Percentiles rank a stretch among this genome's conserved stretches.
These are phyloP conservation scores for Drepana arcuata DNA, from an alignment of 1,140 invertebrate species.

Conservation along the genomic window DNA sequence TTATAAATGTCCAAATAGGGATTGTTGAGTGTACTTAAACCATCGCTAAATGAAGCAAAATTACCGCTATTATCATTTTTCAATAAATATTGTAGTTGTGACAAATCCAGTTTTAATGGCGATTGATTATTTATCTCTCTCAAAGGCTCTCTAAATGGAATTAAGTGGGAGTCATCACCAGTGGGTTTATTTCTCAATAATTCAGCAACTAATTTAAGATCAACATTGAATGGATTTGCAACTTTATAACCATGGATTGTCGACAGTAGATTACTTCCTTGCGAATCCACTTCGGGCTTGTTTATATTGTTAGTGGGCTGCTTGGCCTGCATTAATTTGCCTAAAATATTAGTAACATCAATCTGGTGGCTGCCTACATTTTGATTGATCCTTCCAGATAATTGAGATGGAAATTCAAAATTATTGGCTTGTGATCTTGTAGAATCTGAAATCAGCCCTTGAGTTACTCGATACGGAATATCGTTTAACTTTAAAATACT, in stretches of 20 bases:
- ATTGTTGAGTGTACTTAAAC: slow-evolving; percentile 26
- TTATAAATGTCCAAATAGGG: slow-evolving; percentile 47
- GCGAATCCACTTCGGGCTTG: slow-evolving; percentile 47
- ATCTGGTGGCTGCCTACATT: slow-evolving; percentile 60
- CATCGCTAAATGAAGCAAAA: slow-evolving; percentile 23
- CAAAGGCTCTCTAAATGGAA: slow-evolving; percentile 39
- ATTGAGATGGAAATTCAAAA: slow-evolving; percentile 43
- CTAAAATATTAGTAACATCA: slow-evolving; percentile 49
- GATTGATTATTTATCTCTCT: slow-evolving; percentile 36
- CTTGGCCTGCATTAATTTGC: slow-evolving; percentile 45
- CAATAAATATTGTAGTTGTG: slow-evolving; percentile 49
- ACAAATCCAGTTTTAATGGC: slow-evolving; percentile 54
- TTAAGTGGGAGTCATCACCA: slow-evolving; percentile 42
- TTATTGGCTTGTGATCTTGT: slow-evolving; percentile 35
- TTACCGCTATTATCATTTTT: slow-evolving; percentile 46
- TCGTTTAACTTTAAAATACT: slow-evolving; percentile 53
- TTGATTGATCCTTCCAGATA: slow-evolving; percentile 58
- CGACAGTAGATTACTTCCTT: slow-evolving; percentile 33
- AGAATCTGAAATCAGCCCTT: slow-evolving; percentile 29
- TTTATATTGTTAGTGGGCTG: slow-evolving; percentile 27
- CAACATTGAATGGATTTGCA: slow-evolving; percentile 64
- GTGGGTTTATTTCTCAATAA: slow-evolving; percentile 62
- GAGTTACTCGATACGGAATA: slow-evolving; percentile 45
- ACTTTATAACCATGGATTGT: slow-evolving; percentile 65
- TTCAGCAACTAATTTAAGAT: slow-evolving; percentile 62